These are phyloP conservation scores for Sinotaia quadrata DNA, from an alignment of 2,888 invertebrate species.

Conservation along the genomic window DNA sequence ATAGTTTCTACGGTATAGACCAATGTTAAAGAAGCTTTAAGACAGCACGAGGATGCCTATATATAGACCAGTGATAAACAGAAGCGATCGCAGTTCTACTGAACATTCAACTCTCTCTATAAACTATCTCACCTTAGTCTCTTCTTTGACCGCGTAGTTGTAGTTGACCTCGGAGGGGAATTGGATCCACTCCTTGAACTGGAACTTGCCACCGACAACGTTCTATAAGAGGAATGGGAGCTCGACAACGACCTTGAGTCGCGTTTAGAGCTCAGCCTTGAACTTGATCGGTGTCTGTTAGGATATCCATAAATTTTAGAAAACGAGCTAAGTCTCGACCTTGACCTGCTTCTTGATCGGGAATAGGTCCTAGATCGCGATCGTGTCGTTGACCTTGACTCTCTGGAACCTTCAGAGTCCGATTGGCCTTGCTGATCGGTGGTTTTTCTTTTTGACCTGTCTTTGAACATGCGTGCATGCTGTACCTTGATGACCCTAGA, in stretches of 20 bases:
- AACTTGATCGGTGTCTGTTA: not conserved
- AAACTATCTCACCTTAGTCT: too few species aligned
- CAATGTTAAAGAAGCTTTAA: too few species aligned
- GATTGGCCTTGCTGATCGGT: not conserved
- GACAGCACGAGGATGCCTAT: too few species aligned
- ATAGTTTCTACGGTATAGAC: too few species aligned
- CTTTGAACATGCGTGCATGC: constrained; percentile 20
- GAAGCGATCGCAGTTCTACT: too few species aligned
- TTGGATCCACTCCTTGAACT: too few species aligned
- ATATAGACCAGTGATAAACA: too few species aligned
- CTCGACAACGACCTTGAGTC: constrained; percentile 8
- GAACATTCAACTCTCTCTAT: too few species aligned
- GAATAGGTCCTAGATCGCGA: not conserved
- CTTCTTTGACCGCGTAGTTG: too few species aligned
- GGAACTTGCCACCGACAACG: too few species aligned
- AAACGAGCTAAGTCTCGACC: constrained; percentile 1
- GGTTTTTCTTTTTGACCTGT: not conserved
- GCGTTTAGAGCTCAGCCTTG: not conserved
- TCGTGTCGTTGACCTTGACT: constrained; percentile 1
- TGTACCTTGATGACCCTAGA: constrained; percentile 22
- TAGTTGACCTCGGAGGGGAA: too few species aligned
- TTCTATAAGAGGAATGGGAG: too few species aligned
- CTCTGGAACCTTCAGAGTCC: not conserved
- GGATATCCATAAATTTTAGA: not conserved
- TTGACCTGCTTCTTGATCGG: constrained; percentile 8